Evolutionary conservation across 2,113 vertebrate genomes (phyloP).

Genomic region (Elephantulus edwardii): DNA sequence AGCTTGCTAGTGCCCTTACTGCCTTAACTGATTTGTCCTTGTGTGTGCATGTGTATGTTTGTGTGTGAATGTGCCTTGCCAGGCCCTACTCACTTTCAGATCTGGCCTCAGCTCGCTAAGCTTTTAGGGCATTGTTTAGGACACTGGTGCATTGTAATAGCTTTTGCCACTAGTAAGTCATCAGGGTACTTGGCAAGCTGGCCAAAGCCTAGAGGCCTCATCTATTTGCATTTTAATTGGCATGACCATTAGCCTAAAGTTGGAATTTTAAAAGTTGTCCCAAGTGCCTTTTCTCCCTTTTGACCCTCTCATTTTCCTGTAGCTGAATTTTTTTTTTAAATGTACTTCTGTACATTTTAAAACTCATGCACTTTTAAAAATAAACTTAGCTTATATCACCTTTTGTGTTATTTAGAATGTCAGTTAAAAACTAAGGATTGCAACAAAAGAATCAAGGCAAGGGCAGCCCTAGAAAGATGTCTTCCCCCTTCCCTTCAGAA

Average conservation of each 20-base stretch:
- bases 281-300: conserved; percentile 35
- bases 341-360: conserved; percentile 22
- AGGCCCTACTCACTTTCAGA: background rate
- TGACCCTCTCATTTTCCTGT: conserved; percentile 45
- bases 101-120: background rate
- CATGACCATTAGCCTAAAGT: conserved; percentile 62
- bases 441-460: background rate
- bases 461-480: background rate
- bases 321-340: background rate
- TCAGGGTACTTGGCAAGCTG: conserved; percentile 51
- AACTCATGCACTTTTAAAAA: conserved; percentile 3
- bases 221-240: conserved; percentile 74
- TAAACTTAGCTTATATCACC: background rate
- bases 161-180: conserved; percentile 46
- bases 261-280: conserved; percentile 49
- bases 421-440: conserved; percentile 32
- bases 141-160: background rate
- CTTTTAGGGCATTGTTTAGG: conserved; percentile 3
- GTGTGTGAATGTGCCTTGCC: background rate
- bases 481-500: background rate
- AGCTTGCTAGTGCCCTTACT: background rate
- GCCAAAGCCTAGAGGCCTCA: conserved; percentile 45
- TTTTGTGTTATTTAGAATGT: conserved; percentile 52
- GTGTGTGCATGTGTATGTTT: background rate
- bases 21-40: background rate